phyloP scores from a whole-genome alignment of 2,888 invertebrate genomes.

The Sesia bembeciformis region DNA sequence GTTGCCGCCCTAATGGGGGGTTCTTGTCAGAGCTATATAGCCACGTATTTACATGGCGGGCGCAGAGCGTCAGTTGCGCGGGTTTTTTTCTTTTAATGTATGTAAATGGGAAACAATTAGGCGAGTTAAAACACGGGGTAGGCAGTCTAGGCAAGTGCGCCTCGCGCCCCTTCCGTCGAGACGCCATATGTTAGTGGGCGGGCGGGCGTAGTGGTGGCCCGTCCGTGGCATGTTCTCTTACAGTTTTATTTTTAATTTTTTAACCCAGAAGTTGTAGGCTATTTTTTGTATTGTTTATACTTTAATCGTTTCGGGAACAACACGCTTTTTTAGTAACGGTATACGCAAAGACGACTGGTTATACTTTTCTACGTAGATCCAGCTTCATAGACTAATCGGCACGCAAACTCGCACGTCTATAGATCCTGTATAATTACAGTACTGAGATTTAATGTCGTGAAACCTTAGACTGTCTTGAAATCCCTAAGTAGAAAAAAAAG shows the following conservation, averaged over 20 bases:
- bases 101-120: slow-evolving; percentile 74
- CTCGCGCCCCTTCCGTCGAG: slow-evolving; percentile 52
- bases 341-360: no score
- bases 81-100: slow-evolving; percentile 66
- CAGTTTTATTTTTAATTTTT: background rate
- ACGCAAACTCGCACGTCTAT: no score
- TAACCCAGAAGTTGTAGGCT: background rate
- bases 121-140: slow-evolving; percentile 72
- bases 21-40: slow-evolving; percentile 32
- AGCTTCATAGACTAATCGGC: no score
- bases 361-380: no score
- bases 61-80: slow-evolving; percentile 56
- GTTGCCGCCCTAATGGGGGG: slow-evolving; percentile 31
- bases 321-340: no score
- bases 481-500: no score
- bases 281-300: background rate
- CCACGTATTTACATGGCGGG: slow-evolving; percentile 53
- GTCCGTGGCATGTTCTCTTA: background rate
- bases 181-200: slow-evolving; percentile 66
- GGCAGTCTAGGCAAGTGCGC: slow-evolving; percentile 66
- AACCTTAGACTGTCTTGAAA: no score
- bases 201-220: slow-evolving; percentile 19
- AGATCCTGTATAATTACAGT: no score
- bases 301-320: no score
- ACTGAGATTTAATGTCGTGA: no score